Evolutionary conservation across 2,113 vertebrate species (phyloP).

Genomic region (Acanthochromis polyacanthus): DNA sequence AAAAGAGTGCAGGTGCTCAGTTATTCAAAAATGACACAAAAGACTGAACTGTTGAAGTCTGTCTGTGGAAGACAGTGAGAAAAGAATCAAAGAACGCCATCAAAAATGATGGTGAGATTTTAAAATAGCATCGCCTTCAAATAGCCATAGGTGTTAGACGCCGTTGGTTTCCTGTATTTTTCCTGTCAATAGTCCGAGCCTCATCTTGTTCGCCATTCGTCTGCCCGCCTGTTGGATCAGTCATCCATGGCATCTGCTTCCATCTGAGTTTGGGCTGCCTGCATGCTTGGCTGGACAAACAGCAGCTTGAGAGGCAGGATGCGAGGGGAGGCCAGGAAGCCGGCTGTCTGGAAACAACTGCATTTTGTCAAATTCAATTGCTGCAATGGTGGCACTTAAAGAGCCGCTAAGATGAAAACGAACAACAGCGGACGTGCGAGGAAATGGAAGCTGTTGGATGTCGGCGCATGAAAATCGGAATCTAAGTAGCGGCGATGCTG

Average conservation of each 20-base stretch:
- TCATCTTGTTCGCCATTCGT: conserved; percentile 35
- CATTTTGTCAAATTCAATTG: conserved; percentile 63
- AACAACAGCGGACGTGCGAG: conserved; percentile 11
- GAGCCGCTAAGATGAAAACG: conserved; percentile 13
- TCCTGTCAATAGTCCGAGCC: conserved; percentile 36
- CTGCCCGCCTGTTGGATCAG: conserved; percentile 46
- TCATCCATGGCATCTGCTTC: conserved; percentile 66
- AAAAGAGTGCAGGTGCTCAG: too few species aligned
- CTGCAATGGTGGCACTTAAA: conserved; percentile 43
- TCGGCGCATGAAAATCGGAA: conserved; percentile 13
- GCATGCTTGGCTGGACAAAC: conserved; percentile 65
- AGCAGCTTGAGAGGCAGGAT: conserved; percentile 65
- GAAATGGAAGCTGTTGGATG: background rate
- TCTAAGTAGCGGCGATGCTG: background rate
- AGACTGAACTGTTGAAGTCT: background rate
- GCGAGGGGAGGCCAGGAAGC: conserved; percentile 37
- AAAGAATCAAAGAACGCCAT: conserved; percentile 19
- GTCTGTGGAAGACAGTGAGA: background rate
- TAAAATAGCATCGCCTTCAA: conserved; percentile 40
- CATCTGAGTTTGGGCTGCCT: conserved; percentile 55
- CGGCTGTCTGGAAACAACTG: conserved; percentile 22
- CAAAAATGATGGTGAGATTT: background rate
- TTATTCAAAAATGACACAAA: too few species aligned
- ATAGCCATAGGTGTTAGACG: conserved; percentile 14
- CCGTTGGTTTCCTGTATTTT: conserved; percentile 46